Evolutionary conservation across 1,140 invertebrate genomes (phyloP).

Genomic region (Neelides sp.): DNA sequence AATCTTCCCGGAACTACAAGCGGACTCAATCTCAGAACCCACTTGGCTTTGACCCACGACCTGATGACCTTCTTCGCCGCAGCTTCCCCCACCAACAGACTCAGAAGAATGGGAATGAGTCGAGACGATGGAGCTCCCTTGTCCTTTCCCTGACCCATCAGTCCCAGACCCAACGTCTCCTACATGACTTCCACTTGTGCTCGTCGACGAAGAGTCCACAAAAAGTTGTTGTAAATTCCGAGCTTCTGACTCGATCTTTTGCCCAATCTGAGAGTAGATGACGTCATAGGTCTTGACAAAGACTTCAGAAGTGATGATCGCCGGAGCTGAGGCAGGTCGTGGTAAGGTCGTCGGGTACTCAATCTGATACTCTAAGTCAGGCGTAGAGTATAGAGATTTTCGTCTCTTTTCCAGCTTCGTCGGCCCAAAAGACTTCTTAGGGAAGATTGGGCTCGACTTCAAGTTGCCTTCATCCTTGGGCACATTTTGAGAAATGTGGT

Average conservation of each 20-base stretch:
- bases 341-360: conserved; percentile 19
- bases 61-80: too few species aligned
- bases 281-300: conserved; percentile 25
- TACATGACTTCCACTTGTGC: conserved; percentile 2
- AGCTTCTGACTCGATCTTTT: conserved; percentile 11
- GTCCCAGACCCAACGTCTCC: conserved; percentile 1
- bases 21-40: too few species aligned
- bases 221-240: background rate
- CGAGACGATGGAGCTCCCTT: background rate
- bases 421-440: conserved; percentile 18
- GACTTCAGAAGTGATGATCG: conserved; percentile 28
- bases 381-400: conserved; percentile 23
- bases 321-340: conserved; percentile 22
- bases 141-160: background rate
- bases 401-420: conserved; percentile 24
- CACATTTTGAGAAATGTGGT: conserved; percentile 26
- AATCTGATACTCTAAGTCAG: conserved; percentile 28
- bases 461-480: conserved; percentile 1
- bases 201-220: conserved; percentile 1
- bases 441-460: background rate
- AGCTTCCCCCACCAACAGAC: too few species aligned
- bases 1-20: too few species aligned
- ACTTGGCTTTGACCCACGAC: too few species aligned
- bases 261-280: conserved; percentile 20
- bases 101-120: too few species aligned